Evolutionary conservation across 1,140 invertebrate species (phyloP).

Genomic region (Drosophila pectinifera): DNA sequence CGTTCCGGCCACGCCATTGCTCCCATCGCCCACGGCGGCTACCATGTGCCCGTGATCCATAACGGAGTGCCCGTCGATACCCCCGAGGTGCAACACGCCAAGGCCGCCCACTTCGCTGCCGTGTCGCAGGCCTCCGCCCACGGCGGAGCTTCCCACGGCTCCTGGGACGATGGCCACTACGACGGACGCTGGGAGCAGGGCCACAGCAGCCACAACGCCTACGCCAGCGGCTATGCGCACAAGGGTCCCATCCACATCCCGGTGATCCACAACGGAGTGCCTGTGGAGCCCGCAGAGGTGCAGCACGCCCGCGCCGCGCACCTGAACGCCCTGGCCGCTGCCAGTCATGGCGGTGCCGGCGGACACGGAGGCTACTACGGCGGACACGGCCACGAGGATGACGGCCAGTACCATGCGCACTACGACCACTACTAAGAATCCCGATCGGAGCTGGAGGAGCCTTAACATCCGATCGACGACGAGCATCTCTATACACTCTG

Average conservation of each 20-base stretch:
- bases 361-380: slow-evolving; percentile 66
- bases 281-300: slow-evolving; percentile 87
- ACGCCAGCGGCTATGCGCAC: slow-evolving; percentile 73
- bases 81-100: slow-evolving; percentile 87
- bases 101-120: slow-evolving; percentile 87
- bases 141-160: slow-evolving; percentile 60
- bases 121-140: slow-evolving; percentile 85
- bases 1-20: slow-evolving; percentile 66
- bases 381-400: slow-evolving; percentile 68
- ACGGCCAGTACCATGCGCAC: slow-evolving; percentile 71
- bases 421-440: slow-evolving; percentile 69
- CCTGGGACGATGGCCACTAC: slow-evolving; percentile 74
- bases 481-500: slow-evolving; percentile 38
- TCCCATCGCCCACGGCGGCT: slow-evolving; percentile 69
- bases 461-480: slow-evolving; percentile 34
- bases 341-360: slow-evolving; percentile 65
- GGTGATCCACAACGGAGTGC: slow-evolving; percentile 86
- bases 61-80: slow-evolving; percentile 87
- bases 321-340: slow-evolving; percentile 86
- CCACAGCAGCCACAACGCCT: slow-evolving; percentile 53
- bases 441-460: slow-evolving; percentile 1
- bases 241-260: slow-evolving; percentile 85
- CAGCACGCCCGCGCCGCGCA: slow-evolving; percentile 87
- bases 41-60: slow-evolving; percentile 85
- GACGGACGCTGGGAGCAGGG: slow-evolving; percentile 62